Evolutionary conservation across 2,113 vertebrate species (phyloP).

Genomic region (Axis porcinus): DNA sequence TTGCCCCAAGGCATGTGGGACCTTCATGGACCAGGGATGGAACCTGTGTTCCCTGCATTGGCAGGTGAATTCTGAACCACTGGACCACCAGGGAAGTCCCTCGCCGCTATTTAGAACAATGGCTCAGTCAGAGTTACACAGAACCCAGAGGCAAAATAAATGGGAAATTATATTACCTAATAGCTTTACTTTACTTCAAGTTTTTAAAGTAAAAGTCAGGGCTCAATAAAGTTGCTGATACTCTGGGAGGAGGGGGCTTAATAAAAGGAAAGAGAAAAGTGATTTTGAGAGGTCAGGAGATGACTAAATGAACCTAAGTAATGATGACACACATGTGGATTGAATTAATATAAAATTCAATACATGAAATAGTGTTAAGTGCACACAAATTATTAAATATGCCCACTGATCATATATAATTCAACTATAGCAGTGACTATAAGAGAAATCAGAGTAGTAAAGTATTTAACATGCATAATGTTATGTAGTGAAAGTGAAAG

Average conservation of each 20-base stretch:
- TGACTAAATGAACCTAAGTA: not conserved
- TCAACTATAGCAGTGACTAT: not conserved
- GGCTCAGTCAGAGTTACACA: not conserved
- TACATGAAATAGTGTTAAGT: not conserved
- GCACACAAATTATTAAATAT: not conserved
- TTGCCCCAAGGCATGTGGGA: not conserved
- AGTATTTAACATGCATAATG: not conserved
- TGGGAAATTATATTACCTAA: not conserved
- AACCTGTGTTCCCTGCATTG: not conserved
- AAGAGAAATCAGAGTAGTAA: not conserved
- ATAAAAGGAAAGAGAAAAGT: not conserved
- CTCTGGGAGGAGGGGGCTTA: not conserved
- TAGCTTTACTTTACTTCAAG: not conserved
- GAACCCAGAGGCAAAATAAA: constrained; percentile 9
- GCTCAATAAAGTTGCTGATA: not conserved
- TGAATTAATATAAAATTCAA: not conserved
- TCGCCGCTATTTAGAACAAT: not conserved
- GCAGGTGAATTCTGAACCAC: not conserved
- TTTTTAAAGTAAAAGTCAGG: constrained; percentile 22
- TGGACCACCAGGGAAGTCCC: not conserved
- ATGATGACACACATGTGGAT: not conserved
- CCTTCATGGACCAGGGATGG: not conserved
- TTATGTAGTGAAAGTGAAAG: not conserved
- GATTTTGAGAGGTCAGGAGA: not conserved
- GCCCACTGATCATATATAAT: not conserved